Percentiles rank a stretch among this genome's conserved stretches.
phyloP scores from a whole-genome alignment of 2,113 vertebrate species.

The Alethe castanea region DNA sequence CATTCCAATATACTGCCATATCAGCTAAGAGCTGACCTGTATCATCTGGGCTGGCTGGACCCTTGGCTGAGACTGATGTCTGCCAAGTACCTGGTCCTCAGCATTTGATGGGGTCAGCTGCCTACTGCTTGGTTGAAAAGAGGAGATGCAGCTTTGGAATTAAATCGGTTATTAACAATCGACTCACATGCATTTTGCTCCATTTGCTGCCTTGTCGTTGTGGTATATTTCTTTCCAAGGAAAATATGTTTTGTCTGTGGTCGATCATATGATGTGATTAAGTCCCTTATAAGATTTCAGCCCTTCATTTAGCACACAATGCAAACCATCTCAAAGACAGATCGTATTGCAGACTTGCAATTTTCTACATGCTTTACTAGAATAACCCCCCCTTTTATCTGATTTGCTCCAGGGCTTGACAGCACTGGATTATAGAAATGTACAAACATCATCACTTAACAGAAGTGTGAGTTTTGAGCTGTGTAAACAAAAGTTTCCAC shows the following conservation, averaged over 20 bases:
- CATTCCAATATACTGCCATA: neutral
- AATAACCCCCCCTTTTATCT: neutral
- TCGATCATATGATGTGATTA: neutral
- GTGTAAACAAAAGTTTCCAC: slow-evolving; percentile 14
- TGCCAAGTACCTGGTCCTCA: neutral
- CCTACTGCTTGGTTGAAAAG: neutral
- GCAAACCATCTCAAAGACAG: neutral
- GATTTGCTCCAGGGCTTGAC: slow-evolving; percentile 19
- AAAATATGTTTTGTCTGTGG: neutral
- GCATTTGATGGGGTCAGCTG: neutral
- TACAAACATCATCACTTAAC: slow-evolving; percentile 20
- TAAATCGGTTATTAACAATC: neutral
- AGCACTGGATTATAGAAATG: slow-evolving; percentile 5
- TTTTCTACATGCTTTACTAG: slow-evolving; percentile 20
- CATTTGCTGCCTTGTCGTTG: neutral
- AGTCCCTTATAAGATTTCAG: slow-evolving; percentile 5
- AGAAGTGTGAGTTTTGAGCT: slow-evolving; percentile 11
- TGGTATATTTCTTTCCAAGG: neutral
- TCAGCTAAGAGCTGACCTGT: neutral
- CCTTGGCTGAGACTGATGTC: neutral
- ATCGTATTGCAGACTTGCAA: neutral
- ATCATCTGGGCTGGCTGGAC: neutral
- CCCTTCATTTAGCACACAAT: neutral
- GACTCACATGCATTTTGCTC: neutral
- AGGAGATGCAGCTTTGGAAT: neutral